Conservation (phyloP, 2,888 invertebrate species). For the Drosophila limbata region DNA sequence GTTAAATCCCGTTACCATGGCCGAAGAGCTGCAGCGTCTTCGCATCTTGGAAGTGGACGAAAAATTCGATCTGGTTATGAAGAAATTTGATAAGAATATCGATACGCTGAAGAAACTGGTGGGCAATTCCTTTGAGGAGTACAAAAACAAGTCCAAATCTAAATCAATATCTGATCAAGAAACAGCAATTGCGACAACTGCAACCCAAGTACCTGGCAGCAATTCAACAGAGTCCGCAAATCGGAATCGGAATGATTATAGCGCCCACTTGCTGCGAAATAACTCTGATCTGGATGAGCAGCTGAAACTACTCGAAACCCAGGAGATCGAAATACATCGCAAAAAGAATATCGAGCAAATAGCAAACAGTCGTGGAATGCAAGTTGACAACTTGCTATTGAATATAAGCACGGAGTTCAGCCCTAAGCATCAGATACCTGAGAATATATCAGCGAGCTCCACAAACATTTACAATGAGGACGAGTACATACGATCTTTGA, state of each 20-base stretch:
- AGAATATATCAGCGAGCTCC: slow-evolving; percentile 28
- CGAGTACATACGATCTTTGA: slow-evolving; percentile 84
- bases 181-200: not conserved
- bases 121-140: slow-evolving; percentile 78
- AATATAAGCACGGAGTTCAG: no score
- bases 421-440: not conserved
- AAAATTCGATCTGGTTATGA: slow-evolving; percentile 74
- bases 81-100: slow-evolving; percentile 83
- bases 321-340: slow-evolving; percentile 83
- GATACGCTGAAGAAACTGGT: slow-evolving; percentile 83
- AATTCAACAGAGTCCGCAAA: not conserved
- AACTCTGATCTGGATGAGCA: slow-evolving; percentile 84
- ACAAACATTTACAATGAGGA: slow-evolving; percentile 84
- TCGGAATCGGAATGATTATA: slow-evolving; percentile 52
- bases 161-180: not conserved
- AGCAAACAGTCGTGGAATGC: slow-evolving; percentile 40
- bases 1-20: slow-evolving; percentile 82
- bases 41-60: slow-evolving; percentile 39
- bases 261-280: slow-evolving; percentile 80
- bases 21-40: slow-evolving; percentile 65
- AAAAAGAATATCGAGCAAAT: slow-evolving; percentile 68
- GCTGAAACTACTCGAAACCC: slow-evolving; percentile 81
- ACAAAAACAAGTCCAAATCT: slow-evolving; percentile 22
- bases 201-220: slow-evolving; percentile 2
- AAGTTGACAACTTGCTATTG: slow-evolving; percentile 47